These are phyloP conservation scores for Girardinichthys multiradiatus DNA, from an alignment of 2,113 vertebrate genomes.

Conservation along the genomic window DNA sequence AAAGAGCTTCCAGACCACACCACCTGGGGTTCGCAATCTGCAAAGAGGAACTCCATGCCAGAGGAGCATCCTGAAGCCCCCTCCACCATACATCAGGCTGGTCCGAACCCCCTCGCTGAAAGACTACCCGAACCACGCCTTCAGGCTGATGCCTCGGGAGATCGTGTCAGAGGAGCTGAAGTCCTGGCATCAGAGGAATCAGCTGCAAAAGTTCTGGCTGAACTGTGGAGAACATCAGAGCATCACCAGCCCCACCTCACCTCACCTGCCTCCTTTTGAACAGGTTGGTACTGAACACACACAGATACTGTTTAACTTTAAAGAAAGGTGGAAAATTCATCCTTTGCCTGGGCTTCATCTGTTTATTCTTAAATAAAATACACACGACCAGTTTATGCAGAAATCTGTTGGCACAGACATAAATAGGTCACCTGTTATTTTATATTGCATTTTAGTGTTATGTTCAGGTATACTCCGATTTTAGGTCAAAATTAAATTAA, in stretches of 20 bases:
- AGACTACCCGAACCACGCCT: slow-evolving; percentile 78
- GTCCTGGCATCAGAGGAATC: slow-evolving; percentile 87
- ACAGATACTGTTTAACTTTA: neutral
- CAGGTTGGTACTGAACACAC: slow-evolving; percentile 62
- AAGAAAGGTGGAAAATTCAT: no score
- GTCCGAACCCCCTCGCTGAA: slow-evolving; percentile 84
- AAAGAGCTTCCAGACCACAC: slow-evolving; percentile 71
- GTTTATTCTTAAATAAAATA: neutral
- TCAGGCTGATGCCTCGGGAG: slow-evolving; percentile 79
- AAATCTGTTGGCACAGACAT: no score
- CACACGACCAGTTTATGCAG: no score
- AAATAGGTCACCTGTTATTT: no score
- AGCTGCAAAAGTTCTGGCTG: slow-evolving; percentile 68
- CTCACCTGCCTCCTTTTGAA: slow-evolving; percentile 70
- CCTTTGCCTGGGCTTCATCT: neutral
- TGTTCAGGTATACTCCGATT: no score
- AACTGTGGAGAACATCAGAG: slow-evolving; percentile 78
- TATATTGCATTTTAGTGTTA: neutral
- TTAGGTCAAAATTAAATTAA: no score
- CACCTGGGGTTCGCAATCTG: slow-evolving; percentile 31
- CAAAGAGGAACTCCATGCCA: slow-evolving; percentile 60
- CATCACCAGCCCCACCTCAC: slow-evolving; percentile 65
- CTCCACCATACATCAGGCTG: slow-evolving; percentile 80
- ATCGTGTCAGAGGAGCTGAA: slow-evolving; percentile 86
- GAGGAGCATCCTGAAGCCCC: slow-evolving; percentile 70